Base-by-base conservation (phyloP, 64 coral and sea anemone species). In the Stichodactyla mertensii region DNA sequence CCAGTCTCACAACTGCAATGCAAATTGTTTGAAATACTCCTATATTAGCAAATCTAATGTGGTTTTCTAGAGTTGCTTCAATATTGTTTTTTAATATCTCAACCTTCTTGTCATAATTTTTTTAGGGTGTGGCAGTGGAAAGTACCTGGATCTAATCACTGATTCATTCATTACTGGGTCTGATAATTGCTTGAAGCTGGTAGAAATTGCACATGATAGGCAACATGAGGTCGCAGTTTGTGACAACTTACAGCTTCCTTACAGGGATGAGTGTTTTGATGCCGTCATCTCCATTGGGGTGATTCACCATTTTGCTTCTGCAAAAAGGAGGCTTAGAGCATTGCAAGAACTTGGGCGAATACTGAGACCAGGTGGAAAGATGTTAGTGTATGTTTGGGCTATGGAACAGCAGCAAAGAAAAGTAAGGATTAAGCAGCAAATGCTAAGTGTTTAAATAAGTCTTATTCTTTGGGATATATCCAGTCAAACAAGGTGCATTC, bases 241-340 rank as follows among this genome's bases (percentile, higher is more conserved):
- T 66, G 88, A 99, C 77, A 99, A 99, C 53, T 89, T 95, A 56
- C 80, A 54, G 27, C 92, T 99, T 54, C 97, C 97, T 20, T 95
- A 90, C 86, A 90, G 80, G 16, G 82, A 89, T 12, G 83, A 61
- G 77, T 92, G 87, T 16, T 83, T 99, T 82, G 97, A 99, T 79
- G 97, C 93, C 8, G 89, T 99, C 12, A 99, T 99, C 24, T 99
- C 97, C n/a, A 91, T 99, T 60, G 97, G 97, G 7, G 97, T 99
- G 70, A 92, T 99, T 69, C 97, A 99, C 85, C 97, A 99, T 78
- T 95, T 99, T 84, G 97, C 97, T 26, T 92, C 97, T 2, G 57
- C 28, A 7, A 92, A 92, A 78, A 87, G 97, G 62, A 85, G 97
- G 15, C 19, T 88, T 6, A 89, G 91, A 81, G 91, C 93, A 51